These are phyloP conservation scores for Erebia aethiops DNA, from an alignment of 2,888 invertebrate species.

Conservation along the genomic window DNA sequence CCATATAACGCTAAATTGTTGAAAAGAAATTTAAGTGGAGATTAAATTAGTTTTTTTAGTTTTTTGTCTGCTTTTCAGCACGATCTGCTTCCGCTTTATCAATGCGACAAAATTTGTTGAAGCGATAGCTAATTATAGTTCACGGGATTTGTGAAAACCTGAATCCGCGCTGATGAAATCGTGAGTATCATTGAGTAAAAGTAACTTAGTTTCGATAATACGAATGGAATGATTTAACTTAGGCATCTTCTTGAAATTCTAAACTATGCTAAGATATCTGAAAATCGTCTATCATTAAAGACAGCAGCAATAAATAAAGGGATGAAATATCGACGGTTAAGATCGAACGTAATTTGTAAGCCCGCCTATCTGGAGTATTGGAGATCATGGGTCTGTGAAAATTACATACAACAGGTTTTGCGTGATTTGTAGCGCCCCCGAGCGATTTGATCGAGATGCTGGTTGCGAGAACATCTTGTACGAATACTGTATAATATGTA, in stretches of 20 bases:
- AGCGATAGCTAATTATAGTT: no score
- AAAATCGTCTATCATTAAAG: slow-evolving; percentile 43
- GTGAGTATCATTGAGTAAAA: neutral
- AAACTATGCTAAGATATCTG: neutral
- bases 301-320: slow-evolving; percentile 66
- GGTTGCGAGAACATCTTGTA: slow-evolving; percentile 66
- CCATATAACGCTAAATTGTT: no score
- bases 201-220: neutral
- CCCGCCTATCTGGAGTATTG: slow-evolving; percentile 70
- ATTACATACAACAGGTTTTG: slow-evolving; percentile 80
- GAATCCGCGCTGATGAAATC: no score
- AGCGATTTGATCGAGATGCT: slow-evolving; percentile 74
- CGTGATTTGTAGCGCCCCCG: slow-evolving; percentile 77
- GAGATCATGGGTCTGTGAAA: slow-evolving; percentile 62
- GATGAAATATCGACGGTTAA: slow-evolving; percentile 74
- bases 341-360: slow-evolving; percentile 77
- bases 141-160: no score
- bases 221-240: neutral
- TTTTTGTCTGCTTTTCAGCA: no score
- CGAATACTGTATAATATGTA: slow-evolving; percentile 53
- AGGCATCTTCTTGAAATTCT: neutral
- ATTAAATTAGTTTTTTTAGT: no score
- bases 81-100: no score
- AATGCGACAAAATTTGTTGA: no score
- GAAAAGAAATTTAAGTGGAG: no score